Evolutionary conservation across 2,888 invertebrate genomes (phyloP), one percentile per base, ranked within the genome.

Genomic region (Drosophila greeni): DNA sequence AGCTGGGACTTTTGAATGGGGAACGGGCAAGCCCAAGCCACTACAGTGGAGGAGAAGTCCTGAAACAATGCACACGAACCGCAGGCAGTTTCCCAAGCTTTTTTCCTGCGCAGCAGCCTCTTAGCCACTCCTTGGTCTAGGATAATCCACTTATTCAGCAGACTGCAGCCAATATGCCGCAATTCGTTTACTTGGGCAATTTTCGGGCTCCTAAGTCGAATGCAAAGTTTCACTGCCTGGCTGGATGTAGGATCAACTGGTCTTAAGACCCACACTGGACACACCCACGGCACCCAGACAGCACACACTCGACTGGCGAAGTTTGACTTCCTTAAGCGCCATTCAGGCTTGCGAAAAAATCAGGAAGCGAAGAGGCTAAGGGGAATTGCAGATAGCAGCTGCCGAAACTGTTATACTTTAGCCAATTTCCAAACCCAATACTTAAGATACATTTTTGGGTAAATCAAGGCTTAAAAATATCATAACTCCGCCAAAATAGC

Each of bases 161-260:
- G 72, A 48, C 70, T 66, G 66, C 70, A 62, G 60, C 70, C 74
- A 76, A 72, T 74, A 61, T 59, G 61, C 37, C 72, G 64, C 75
- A 80, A 74, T 77, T 76, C 65, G 80, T 66, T 74, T 57, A 74
- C 56, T 80, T 74, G 68, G 51, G 49, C 72, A 80, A 75, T 75
- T 75, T 76, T 59, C 33, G 47, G 39, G 33, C 37, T 48, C 65
- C 65, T 68, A 76, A 80, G 80, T 81, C 77, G 61, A 75, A 65
- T 48, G 37, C 64, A 65, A 80, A 68, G 75, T 74, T 60, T 61
- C 20, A n/a, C 33, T 23, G 29, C 31, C 57, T 54, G 43, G 24
- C 45, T 26, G 45, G 37, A 60, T 60, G 61, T 60, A 12, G 62
- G 48, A 60, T 47, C 60, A 60, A 60, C 37, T 60, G 24, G 60